A percentile compares a stretch with the other conserved stretches of the same genome.
Conservation (phyloP, 2,888 invertebrate genomes). For the Drosophila borborema region DNA sequence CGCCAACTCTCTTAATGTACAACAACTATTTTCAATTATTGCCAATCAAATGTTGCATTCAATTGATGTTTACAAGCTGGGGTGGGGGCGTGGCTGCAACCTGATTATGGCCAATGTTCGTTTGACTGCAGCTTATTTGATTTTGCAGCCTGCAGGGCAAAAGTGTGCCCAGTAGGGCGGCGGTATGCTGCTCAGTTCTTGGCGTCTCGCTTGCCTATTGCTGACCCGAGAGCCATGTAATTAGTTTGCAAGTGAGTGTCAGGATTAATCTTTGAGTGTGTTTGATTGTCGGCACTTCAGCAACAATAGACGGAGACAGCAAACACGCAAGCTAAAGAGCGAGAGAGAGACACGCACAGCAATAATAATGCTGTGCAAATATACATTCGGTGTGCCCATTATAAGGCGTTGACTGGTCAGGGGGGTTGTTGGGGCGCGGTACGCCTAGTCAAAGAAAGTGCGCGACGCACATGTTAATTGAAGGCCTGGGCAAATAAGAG, state of each 20-base stretch:
- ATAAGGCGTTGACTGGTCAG: conserved; percentile 26
- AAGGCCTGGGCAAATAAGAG: conserved; percentile 61
- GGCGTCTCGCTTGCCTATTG: conserved; percentile 21
- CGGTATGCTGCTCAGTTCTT: background rate
- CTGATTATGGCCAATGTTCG: conserved; percentile 70
- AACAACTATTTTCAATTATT: conserved; percentile 84
- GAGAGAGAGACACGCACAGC: conserved; percentile 25
- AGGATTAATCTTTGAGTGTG: conserved; percentile 80
- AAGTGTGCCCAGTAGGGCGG: conserved; percentile 28
- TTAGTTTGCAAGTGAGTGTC: conserved; percentile 81
- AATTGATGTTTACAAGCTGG: conserved; percentile 80
- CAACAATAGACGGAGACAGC: conserved; percentile 23
- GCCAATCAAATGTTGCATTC: conserved; percentile 84
- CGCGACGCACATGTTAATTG: conserved; percentile 75
- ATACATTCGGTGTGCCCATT: conserved; percentile 53
- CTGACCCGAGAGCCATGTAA: conserved; percentile 79
- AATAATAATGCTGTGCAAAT: conserved; percentile 69
- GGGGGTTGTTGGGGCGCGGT: background rate
- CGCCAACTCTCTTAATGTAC: conserved; percentile 65
- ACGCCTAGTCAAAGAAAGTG: conserved; percentile 67
- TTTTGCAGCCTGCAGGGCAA: conserved; percentile 36
- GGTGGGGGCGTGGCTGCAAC: conserved; percentile 36
- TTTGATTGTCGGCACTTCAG: conserved; percentile 74
- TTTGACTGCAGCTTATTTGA: conserved; percentile 60
- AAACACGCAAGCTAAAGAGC: background rate